Conservation (phyloP, 2,797 vertebrate species). For the Mallotus villosus region DNA sequence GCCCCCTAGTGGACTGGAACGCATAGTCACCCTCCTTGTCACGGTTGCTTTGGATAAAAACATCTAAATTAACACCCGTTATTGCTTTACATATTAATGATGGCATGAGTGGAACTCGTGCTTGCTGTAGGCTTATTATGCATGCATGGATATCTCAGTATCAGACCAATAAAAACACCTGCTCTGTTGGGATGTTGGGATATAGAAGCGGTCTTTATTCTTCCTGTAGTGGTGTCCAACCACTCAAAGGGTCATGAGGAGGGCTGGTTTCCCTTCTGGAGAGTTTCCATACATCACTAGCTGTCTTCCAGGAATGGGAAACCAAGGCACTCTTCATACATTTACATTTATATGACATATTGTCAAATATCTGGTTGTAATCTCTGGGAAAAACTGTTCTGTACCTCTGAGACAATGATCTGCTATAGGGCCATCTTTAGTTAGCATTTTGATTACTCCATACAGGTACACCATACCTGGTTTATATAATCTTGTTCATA, state of each 20-base stretch:
- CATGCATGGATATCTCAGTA: not conserved
- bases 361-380: not conserved
- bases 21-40: too few relatives aligned
- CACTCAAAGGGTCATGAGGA: not conserved
- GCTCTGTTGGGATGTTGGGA: not conserved
- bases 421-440: too few relatives aligned
- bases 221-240: not conserved
- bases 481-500: not conserved
- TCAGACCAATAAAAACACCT: not conserved
- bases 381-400: not conserved
- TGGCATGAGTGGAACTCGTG: not conserved
- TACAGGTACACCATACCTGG: not conserved
- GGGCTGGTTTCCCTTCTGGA: too few relatives aligned
- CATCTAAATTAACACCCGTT: too few relatives aligned
- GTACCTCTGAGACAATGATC: too few relatives aligned
- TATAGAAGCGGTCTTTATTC: not conserved
- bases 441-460: too few relatives aligned
- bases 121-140: not conserved
- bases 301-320: not conserved
- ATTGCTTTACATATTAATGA: too few relatives aligned
- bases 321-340: not conserved
- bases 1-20: conserved; percentile 46
- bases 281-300: too few relatives aligned
- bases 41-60: not conserved
- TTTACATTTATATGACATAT: not conserved